Evolutionary conservation across 1,140 invertebrate species (phyloP).

Genomic region (Dendrolimus kikuchii): DNA sequence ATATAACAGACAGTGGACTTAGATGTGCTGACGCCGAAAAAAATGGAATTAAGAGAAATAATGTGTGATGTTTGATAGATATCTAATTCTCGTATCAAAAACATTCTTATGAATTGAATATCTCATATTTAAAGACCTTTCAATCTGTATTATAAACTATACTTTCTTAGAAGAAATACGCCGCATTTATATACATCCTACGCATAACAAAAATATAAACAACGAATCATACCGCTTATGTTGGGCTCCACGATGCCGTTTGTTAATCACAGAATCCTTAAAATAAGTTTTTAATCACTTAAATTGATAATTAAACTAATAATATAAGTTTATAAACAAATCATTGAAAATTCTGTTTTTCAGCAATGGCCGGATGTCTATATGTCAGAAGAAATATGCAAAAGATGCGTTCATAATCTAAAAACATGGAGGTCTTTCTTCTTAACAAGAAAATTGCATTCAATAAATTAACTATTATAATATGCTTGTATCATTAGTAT

Average conservation of each 20-base stretch:
- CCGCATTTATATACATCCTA: constrained; percentile 20
- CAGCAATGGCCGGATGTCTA: constrained; percentile 8
- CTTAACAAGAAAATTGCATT: too few species aligned
- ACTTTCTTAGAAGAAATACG: constrained; percentile 5
- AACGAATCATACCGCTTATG: constrained; percentile 33
- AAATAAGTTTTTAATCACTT: neutral
- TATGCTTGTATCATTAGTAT: too few species aligned
- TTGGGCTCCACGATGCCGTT: constrained; percentile 43
- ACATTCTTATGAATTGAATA: too few species aligned
- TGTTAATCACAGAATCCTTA: neutral
- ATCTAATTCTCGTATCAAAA: too few species aligned
- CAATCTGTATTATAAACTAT: neutral
- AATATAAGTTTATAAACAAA: neutral
- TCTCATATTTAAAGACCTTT: neutral
- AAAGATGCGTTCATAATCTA: too few species aligned
- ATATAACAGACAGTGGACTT: too few species aligned
- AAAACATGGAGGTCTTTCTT: too few species aligned
- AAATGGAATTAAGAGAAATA: too few species aligned
- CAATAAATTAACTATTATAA: too few species aligned
- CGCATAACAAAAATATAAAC: constrained; percentile 10
- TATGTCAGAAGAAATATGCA: too few species aligned
- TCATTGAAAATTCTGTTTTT: constrained; percentile 7
- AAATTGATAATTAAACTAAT: neutral
- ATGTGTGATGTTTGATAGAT: too few species aligned
- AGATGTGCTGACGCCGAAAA: too few species aligned